Percentiles rank a stretch among this genome's conserved stretches.
Evolutionary conservation across 2,797 vertebrate genomes (phyloP).

Genomic region (Intellagama lesueurii): DNA sequence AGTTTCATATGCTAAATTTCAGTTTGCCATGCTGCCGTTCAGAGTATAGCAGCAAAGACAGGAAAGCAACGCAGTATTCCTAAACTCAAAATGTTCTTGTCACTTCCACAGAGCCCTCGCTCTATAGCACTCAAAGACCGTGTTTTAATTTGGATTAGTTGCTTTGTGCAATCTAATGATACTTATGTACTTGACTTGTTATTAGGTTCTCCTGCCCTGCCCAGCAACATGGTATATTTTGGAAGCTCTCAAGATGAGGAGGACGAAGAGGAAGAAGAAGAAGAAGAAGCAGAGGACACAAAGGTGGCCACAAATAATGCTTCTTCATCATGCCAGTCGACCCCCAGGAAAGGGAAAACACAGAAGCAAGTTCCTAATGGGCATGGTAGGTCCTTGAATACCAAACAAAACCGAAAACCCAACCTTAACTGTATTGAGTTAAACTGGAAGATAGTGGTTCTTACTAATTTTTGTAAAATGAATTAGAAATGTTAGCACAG

Average conservation of each 20-base stretch:
- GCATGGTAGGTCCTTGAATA: conserved; percentile 82
- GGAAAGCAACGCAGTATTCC: background rate
- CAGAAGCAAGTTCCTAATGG: conserved; percentile 90
- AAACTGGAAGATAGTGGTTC: background rate
- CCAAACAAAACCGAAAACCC: background rate
- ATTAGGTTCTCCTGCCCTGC: conserved; percentile 93
- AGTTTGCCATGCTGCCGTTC: background rate
- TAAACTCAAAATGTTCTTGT: background rate
- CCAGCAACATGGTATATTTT: conserved; percentile 95
- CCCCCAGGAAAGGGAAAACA: conserved; percentile 94
- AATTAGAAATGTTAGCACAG: background rate
- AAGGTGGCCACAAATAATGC: conserved; percentile 83
- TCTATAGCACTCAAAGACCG: background rate
- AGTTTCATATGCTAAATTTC: background rate
- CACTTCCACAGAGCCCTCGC: background rate
- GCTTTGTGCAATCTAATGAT: conserved; percentile 24
- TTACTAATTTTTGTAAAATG: background rate
- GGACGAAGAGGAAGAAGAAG: conserved; percentile 88
- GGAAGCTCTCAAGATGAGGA: conserved; percentile 98
- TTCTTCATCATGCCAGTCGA: conserved; percentile 95
- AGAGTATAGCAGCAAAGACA: background rate
- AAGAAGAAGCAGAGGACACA: conserved; percentile 84
- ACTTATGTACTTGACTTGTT: conserved; percentile 34
- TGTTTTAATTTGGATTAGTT: background rate
- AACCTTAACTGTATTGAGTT: background rate